Conservation (phyloP, 2,888 invertebrate genomes). For the Altica lythri region DNA sequence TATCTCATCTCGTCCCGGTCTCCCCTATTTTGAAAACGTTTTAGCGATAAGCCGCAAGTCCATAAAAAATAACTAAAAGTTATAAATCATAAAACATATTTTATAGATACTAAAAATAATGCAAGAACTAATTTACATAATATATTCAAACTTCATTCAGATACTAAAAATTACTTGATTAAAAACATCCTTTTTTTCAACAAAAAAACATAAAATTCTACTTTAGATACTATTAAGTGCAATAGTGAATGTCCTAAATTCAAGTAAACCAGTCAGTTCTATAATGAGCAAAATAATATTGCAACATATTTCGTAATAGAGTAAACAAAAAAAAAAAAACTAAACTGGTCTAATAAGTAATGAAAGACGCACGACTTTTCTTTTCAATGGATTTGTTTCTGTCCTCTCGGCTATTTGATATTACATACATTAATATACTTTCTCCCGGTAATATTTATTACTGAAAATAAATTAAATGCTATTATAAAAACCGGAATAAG, state of each 20-base stretch:
- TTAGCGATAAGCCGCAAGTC: too few species aligned
- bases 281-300: constrained; percentile 9
- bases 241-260: constrained; percentile 15
- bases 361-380: constrained; percentile 8
- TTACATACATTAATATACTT: constrained; percentile 4
- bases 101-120: too few species aligned
- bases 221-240: background rate
- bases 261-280: too few species aligned
- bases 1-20: too few species aligned
- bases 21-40: too few species aligned
- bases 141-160: too few species aligned
- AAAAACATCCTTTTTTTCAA: too few species aligned
- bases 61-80: too few species aligned
- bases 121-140: too few species aligned
- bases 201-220: background rate
- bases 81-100: too few species aligned
- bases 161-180: too few species aligned
- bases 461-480: background rate
- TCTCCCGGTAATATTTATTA: background rate
- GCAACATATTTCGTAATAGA: constrained; percentile 16
- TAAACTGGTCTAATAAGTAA: background rate
- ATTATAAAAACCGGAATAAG: background rate
- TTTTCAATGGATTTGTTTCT: background rate
- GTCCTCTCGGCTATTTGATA: constrained; percentile 6
- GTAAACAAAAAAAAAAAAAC: constrained; percentile 6